A percentile compares a stretch with the other conserved stretches of the same genome.
These are phyloP conservation scores for Drepana falcataria DNA, from an alignment of 2,888 invertebrate genomes.

Conservation along the genomic window DNA sequence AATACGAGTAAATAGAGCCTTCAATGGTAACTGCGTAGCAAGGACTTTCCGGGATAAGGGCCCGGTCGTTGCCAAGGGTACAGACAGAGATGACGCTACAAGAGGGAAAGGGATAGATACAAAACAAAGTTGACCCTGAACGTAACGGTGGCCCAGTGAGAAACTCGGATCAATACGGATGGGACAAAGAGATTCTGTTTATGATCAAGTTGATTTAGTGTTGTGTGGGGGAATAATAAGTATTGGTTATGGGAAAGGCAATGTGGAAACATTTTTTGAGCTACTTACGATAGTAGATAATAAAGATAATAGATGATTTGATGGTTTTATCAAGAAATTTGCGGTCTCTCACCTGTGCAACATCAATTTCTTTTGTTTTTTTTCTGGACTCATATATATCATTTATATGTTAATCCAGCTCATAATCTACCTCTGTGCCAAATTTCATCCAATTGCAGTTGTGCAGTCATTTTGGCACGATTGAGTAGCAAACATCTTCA, in stretches of 20 bases:
- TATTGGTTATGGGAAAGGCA: not conserved
- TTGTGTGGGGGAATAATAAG: not conserved
- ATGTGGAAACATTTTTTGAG: too few species aligned
- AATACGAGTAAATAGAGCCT: not conserved
- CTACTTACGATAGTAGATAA: too few species aligned
- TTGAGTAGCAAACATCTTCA: too few species aligned
- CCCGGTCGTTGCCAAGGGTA: slow-evolving; percentile 36
- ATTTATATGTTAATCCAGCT: too few species aligned
- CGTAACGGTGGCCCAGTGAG: slow-evolving; percentile 39
- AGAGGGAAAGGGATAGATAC: slow-evolving; percentile 29
- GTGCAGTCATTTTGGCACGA: too few species aligned
- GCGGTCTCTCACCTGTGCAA: too few species aligned
- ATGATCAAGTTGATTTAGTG: not conserved
- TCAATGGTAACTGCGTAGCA: slow-evolving; percentile 4
- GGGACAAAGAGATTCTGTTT: slow-evolving; percentile 8
- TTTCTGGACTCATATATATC: too few species aligned
- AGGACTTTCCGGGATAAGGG: slow-evolving; percentile 27
- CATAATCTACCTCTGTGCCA: too few species aligned
- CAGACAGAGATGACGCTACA: slow-evolving; percentile 19
- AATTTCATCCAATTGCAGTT: too few species aligned
- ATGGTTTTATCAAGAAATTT: too few species aligned
- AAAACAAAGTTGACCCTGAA: slow-evolving; percentile 60
- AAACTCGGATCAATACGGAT: slow-evolving; percentile 42
- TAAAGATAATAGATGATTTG: too few species aligned
- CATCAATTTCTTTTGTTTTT: too few species aligned